A percentile compares a stretch with the other conserved stretches of the same genome.
Evolutionary conservation across 37 sponge, comb jelly and placozoan genomes (phyloP).

Genomic region (Ephydatia muelleri): DNA sequence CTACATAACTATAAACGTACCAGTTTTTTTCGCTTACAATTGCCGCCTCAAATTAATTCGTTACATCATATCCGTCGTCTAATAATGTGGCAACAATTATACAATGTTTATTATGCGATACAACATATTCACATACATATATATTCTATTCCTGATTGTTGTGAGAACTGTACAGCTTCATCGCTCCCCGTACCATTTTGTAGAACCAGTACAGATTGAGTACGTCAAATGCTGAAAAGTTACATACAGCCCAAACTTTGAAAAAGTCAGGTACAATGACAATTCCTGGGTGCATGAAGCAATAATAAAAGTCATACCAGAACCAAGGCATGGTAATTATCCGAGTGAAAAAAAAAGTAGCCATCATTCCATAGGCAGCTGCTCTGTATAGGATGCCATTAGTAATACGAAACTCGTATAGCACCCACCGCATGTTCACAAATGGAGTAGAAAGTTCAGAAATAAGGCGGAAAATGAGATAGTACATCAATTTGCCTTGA

Average conservation of each 20-base stretch:
- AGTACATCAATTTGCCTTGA: slow-evolving; percentile 42
- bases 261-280: slow-evolving; percentile 4
- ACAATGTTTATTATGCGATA: too few species aligned
- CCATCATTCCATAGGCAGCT: slow-evolving; percentile 40
- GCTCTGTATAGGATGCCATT: not conserved
- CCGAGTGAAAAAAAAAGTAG: slow-evolving; percentile 56
- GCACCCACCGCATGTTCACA: slow-evolving; percentile 45
- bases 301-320: slow-evolving; percentile 28
- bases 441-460: slow-evolving; percentile 65
- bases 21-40: too few species aligned
- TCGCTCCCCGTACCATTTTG: slow-evolving; percentile 57
- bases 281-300: not conserved
- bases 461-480: slow-evolving; percentile 35
- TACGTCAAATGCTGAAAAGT: slow-evolving; percentile 49
- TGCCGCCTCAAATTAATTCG: too few species aligned
- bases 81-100: too few species aligned
- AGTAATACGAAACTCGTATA: slow-evolving; percentile 13
- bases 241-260: slow-evolving; percentile 25
- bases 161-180: slow-evolving; percentile 26
- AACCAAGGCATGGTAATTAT: slow-evolving; percentile 53
- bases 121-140: too few species aligned
- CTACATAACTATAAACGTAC: too few species aligned
- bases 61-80: too few species aligned
- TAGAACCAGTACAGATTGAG: slow-evolving; percentile 68
- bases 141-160: not conserved